These are phyloP conservation scores for Arrhopalites spinosus DNA, from an alignment of 2,888 invertebrate genomes.

Conservation along the genomic window DNA sequence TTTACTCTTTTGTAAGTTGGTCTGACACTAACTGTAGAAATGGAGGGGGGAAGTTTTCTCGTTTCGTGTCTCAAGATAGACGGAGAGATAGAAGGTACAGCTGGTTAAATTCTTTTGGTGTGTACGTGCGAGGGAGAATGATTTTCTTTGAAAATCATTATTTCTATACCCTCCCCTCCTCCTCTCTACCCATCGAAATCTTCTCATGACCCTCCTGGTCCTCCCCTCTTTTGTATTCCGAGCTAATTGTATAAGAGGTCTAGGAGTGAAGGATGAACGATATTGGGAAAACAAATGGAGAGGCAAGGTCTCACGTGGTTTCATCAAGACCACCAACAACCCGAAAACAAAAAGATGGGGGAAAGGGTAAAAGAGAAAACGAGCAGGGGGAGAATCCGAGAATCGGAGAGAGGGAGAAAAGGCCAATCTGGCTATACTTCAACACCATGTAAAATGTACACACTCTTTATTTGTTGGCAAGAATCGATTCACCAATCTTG, in stretches of 20 bases:
- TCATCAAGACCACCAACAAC: background rate
- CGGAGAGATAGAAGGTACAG: background rate
- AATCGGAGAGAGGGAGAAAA: background rate
- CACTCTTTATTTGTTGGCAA: conserved; percentile 11
- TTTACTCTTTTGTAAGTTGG: background rate
- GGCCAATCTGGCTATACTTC: background rate
- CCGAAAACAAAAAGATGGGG: background rate
- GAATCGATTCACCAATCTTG: conserved; percentile 14
- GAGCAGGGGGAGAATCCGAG: background rate
- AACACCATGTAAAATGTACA: conserved; percentile 17
- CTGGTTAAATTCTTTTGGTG: background rate
- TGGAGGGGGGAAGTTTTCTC: too few relatives aligned
- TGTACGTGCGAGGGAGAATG: background rate
- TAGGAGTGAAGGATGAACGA: background rate
- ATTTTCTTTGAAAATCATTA: background rate
- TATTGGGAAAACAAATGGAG: background rate
- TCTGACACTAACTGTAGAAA: too few relatives aligned
- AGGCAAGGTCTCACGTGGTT: background rate
- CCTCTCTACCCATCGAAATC: background rate
- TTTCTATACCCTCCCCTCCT: too few relatives aligned
- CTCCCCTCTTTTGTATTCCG: background rate
- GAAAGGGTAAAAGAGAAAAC: background rate
- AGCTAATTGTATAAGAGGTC: background rate
- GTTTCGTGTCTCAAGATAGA: background rate
- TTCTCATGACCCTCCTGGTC: background rate